phyloP scores from a whole-genome alignment of 92 coral and sea anemone species.

The Siderastrea siderea region DNA sequence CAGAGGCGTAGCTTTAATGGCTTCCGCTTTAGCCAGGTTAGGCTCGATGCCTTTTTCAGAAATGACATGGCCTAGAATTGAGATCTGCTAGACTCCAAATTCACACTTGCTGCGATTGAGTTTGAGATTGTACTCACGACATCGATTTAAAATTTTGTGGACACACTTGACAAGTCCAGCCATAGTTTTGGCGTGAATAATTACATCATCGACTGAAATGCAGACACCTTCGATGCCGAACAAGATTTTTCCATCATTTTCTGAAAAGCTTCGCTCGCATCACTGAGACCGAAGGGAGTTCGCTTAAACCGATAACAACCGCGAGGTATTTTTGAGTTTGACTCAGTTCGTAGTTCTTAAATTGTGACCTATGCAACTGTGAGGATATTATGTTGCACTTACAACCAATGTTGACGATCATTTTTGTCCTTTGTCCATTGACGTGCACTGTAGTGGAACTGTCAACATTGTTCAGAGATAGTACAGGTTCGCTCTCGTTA shows the following conservation, averaged over 20 bases:
- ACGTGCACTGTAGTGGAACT: neutral
- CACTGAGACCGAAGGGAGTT: no score
- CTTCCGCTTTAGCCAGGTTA: neutral
- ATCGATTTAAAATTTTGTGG: constrained; percentile 45
- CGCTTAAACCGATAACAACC: neutral
- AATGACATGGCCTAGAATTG: constrained; percentile 48
- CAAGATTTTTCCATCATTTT: neutral
- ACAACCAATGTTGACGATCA: constrained; percentile 28
- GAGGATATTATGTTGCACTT: constrained; percentile 58
- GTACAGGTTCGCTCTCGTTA: neutral
- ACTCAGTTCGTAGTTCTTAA: constrained; percentile 21
- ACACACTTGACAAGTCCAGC: constrained; percentile 31
- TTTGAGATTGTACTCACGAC: constrained; percentile 33
- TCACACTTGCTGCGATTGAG: constrained; percentile 35
- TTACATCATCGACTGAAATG: constrained; percentile 63
- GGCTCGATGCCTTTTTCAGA: constrained; percentile 47
- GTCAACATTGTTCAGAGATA: neutral
- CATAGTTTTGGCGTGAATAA: constrained; percentile 47
- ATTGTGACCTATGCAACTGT: constrained; percentile 34
- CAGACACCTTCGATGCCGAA: constrained; percentile 22
- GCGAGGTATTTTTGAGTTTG: constrained; percentile 26
- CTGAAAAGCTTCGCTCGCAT: no score
- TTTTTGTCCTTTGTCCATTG: constrained; percentile 10
- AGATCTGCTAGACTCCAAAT: constrained; percentile 40
- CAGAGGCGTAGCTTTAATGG: no score